A percentile compares a stretch with the other conserved stretches of the same genome.
Conservation (phyloP, 2,113 vertebrate genomes). For the Colius striatus region DNA sequence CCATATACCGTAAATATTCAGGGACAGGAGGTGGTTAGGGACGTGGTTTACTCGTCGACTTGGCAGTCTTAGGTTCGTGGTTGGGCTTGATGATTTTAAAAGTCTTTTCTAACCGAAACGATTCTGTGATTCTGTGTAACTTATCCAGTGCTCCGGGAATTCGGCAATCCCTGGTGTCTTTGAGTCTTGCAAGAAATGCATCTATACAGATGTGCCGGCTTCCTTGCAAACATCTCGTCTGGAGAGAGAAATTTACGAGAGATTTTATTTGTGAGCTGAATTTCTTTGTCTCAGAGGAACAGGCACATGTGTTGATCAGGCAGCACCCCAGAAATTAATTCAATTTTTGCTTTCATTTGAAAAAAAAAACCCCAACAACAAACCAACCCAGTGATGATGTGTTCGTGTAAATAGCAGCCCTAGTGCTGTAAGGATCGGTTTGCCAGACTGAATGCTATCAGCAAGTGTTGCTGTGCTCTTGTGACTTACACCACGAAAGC, state of each 20-base stretch:
- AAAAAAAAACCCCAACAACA: neutral
- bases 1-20: too few relatives aligned
- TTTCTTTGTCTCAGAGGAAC: neutral
- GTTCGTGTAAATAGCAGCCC: neutral
- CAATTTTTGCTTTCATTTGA: neutral
- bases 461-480: neutral
- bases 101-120: too few relatives aligned
- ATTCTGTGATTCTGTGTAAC: too few relatives aligned
- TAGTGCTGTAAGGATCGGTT: rapidly evolving
- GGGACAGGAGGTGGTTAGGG: too few relatives aligned
- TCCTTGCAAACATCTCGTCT: neutral
- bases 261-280: neutral
- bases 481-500: neutral
- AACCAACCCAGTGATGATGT: neutral
- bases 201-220: too few relatives aligned
- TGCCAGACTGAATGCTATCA: neutral
- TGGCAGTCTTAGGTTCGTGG: too few relatives aligned
- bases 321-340: neutral
- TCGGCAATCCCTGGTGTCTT: neutral
- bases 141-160: neutral
- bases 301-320: neutral
- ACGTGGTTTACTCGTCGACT: too few relatives aligned
- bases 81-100: too few relatives aligned
- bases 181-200: neutral
- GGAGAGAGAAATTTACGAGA: neutral